These are phyloP conservation scores for Cynopterus brachyotis DNA, from an alignment of 2,113 vertebrate genomes.

Conservation along the genomic window DNA sequence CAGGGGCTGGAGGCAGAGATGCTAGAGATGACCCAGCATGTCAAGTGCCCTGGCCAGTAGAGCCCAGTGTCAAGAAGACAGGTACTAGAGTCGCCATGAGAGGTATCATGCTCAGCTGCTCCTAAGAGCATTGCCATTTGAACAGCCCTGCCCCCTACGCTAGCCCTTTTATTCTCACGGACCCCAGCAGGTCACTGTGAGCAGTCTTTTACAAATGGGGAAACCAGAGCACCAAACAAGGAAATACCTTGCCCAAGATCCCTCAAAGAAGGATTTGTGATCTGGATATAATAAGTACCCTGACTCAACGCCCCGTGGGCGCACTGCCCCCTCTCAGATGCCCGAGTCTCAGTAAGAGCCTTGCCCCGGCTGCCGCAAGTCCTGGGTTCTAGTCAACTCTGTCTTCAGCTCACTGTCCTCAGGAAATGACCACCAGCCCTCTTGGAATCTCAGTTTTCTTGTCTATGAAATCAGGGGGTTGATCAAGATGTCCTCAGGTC, in stretches of 20 bases:
- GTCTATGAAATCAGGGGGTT: neutral
- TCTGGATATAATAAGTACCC: neutral
- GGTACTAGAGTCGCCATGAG: neutral
- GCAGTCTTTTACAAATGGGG: neutral
- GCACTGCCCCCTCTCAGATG: fast-evolving
- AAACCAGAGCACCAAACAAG: neutral
- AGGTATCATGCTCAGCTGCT: neutral
- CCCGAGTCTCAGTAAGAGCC: neutral
- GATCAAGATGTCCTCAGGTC: neutral
- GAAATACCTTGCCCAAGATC: neutral
- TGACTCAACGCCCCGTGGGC: neutral
- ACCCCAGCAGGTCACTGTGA: neutral
- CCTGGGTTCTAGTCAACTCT: neutral
- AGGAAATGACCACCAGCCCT: neutral
- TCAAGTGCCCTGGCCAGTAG: neutral
- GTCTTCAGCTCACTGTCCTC: neutral
- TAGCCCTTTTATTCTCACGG: neutral
- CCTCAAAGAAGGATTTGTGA: neutral
- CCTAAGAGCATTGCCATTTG: neutral
- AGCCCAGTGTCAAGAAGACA: neutral
- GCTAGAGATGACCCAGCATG: neutral
- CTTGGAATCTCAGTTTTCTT: neutral
- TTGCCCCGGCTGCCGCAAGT: neutral
- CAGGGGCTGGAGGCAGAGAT: no score
- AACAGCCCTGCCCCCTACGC: fast-evolving